A percentile compares a stretch with the other conserved stretches of the same genome.
Evolutionary conservation across 1,140 invertebrate species (phyloP).

Genomic region (Sycobia sp.): DNA sequence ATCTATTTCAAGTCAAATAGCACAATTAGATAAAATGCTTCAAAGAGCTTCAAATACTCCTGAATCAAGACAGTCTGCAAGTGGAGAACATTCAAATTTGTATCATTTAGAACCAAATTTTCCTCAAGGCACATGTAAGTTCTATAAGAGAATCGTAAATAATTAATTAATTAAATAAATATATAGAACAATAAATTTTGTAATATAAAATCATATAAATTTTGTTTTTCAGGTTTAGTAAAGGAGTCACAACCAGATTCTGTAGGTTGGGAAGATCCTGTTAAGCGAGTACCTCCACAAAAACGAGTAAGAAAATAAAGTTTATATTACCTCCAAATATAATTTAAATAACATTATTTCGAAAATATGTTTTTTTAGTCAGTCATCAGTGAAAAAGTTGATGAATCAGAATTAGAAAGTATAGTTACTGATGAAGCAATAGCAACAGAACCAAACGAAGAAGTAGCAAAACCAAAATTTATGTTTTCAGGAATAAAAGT

Average conservation of each 20-base stretch:
- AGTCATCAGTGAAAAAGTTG: conserved; percentile 13
- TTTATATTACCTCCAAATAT: neutral
- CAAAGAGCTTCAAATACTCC: conserved; percentile 45
- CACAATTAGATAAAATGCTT: conserved; percentile 50
- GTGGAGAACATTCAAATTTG: conserved; percentile 40
- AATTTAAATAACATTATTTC: neutral
- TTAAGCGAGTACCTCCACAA: conserved; percentile 33
- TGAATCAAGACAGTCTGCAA: conserved; percentile 47
- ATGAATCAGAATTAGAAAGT: too few relatives aligned
- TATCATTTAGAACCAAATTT: conserved; percentile 38
- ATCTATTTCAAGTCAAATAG: conserved; percentile 45
- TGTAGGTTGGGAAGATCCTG: conserved; percentile 63
- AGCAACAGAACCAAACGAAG: too few relatives aligned
- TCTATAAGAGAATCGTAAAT: conserved; percentile 26
- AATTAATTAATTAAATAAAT: conserved; percentile 16
- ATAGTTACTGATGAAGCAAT: too few relatives aligned
- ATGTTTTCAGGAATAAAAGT: conserved; percentile 57
- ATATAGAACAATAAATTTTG: neutral
- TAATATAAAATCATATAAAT: neutral
- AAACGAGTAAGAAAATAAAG: conserved; percentile 34
- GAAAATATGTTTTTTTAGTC: conserved; percentile 22
- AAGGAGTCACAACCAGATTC: conserved; percentile 61
- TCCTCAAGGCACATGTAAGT: conserved; percentile 11
- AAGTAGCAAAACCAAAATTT: conserved; percentile 44
- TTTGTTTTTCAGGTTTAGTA: conserved; percentile 38